These are phyloP conservation scores for Heteromurus nitidus DNA, from an alignment of 2,888 invertebrate species.

Conservation along the genomic window DNA sequence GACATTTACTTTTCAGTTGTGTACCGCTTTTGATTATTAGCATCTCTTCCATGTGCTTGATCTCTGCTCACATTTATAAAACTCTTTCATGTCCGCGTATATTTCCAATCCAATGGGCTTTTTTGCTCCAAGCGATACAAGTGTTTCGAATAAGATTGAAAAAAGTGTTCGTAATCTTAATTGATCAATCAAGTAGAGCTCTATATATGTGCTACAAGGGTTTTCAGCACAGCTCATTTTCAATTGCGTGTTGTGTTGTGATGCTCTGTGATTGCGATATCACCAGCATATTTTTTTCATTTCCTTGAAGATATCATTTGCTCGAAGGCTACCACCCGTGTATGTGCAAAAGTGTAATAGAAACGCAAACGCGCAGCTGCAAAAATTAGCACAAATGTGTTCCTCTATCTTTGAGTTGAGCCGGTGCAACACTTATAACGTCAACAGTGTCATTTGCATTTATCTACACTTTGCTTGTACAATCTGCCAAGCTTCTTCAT, in stretches of 20 bases:
- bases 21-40: too few relatives aligned
- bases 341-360: too few relatives aligned
- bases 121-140: constrained; percentile 6
- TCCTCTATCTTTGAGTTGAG: not conserved
- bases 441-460: too few relatives aligned
- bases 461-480: too few relatives aligned
- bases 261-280: not conserved
- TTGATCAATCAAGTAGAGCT: constrained; percentile 24
- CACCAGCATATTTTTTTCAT: constrained; percentile 5
- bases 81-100: not conserved
- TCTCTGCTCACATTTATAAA: too few relatives aligned
- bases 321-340: too few relatives aligned
- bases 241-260: not conserved
- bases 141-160: constrained; percentile 18
- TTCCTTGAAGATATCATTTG: constrained; percentile 28
- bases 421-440: too few relatives aligned
- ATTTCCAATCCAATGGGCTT: constrained; percentile 33
- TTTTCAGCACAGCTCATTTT: constrained; percentile 7
- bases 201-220: not conserved
- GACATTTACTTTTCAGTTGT: too few relatives aligned
- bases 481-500: too few relatives aligned
- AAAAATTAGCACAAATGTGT: not conserved
- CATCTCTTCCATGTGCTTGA: too few relatives aligned
- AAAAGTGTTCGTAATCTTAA: constrained; percentile 12
- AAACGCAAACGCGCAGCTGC: not conserved